Percentiles rank a stretch among this genome's conserved stretches.
phyloP scores from a whole-genome alignment of 2,888 invertebrate species.

The Troglohyphantes excavatus region DNA sequence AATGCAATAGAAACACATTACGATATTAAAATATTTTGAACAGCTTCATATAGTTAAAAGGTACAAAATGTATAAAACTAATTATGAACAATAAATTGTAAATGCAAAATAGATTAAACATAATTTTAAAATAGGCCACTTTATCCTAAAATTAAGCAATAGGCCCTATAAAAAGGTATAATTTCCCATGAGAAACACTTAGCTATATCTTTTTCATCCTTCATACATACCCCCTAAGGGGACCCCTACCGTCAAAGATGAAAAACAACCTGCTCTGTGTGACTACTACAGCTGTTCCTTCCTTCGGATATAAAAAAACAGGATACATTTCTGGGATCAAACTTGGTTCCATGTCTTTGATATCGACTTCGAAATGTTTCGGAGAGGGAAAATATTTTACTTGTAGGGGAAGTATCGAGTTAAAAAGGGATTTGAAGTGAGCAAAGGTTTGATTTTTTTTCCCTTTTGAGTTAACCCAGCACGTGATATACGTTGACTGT shows the following conservation, averaged over 20 bases:
- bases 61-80: too few relatives aligned
- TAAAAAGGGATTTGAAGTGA: neutral
- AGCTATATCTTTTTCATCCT: neutral
- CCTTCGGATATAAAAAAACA: conserved; percentile 10
- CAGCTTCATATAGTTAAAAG: too few relatives aligned
- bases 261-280: neutral
- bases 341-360: neutral
- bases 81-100: too few relatives aligned
- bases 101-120: too few relatives aligned
- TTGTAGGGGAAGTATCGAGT: neutral
- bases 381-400: neutral
- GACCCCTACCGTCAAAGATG: neutral
- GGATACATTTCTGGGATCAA: neutral
- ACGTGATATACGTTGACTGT: too few relatives aligned
- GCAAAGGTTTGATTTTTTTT: neutral
- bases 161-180: neutral
- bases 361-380: neutral
- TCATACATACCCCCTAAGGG: neutral
- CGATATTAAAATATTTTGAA: too few relatives aligned
- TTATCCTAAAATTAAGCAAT: too few relatives aligned
- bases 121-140: too few relatives aligned
- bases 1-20: too few relatives aligned
- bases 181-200: neutral
- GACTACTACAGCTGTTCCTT: conserved; percentile 28
- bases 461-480: too few relatives aligned